Evolutionary conservation across 1,140 invertebrate genomes (phyloP).

Genomic region (Glossosoma conforme): DNA sequence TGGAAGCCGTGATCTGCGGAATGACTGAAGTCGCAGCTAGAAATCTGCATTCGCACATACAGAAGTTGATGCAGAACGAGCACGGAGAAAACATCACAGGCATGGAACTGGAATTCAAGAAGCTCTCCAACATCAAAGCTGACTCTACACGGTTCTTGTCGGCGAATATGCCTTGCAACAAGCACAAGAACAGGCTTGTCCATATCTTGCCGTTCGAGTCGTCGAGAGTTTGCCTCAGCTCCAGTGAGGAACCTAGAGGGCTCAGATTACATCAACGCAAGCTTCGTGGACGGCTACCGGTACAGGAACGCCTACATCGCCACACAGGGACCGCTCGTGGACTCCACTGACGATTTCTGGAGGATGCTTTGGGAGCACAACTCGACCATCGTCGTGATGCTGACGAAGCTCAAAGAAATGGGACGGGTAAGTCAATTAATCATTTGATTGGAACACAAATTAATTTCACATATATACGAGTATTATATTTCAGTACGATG

Average conservation of each 20-base stretch:
- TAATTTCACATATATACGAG: background rate
- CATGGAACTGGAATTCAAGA: constrained; percentile 99
- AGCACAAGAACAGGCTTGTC: constrained; percentile 96
- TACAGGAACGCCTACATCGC: constrained; percentile 95
- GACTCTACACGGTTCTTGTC: constrained; percentile 92
- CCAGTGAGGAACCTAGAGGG: constrained; percentile 90
- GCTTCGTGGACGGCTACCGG: constrained; percentile 92
- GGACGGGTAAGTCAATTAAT: constrained; percentile 67
- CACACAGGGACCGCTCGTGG: constrained; percentile 92
- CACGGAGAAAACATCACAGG: constrained; percentile 85
- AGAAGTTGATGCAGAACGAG: constrained; percentile 80
- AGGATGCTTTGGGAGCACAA: constrained; percentile 99
- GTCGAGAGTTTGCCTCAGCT: constrained; percentile 87
- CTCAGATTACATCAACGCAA: constrained; percentile 98
- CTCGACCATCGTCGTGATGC: constrained; percentile 98
- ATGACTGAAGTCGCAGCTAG: constrained; percentile 88
- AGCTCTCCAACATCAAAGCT: constrained; percentile 89
- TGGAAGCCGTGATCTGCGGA: constrained; percentile 94
- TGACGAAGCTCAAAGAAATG: constrained; percentile 97
- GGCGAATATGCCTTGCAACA: constrained; percentile 94
- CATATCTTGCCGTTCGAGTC: constrained; percentile 97
- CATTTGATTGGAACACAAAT: background rate
- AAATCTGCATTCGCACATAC: constrained; percentile 90
- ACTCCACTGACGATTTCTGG: constrained; percentile 99
- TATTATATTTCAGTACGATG: background rate